Percentiles rank a stretch among this genome's conserved stretches.
These are phyloP conservation scores for Ptiloglossa arizonensis DNA, from an alignment of 1,140 invertebrate species.

Conservation along the genomic window DNA sequence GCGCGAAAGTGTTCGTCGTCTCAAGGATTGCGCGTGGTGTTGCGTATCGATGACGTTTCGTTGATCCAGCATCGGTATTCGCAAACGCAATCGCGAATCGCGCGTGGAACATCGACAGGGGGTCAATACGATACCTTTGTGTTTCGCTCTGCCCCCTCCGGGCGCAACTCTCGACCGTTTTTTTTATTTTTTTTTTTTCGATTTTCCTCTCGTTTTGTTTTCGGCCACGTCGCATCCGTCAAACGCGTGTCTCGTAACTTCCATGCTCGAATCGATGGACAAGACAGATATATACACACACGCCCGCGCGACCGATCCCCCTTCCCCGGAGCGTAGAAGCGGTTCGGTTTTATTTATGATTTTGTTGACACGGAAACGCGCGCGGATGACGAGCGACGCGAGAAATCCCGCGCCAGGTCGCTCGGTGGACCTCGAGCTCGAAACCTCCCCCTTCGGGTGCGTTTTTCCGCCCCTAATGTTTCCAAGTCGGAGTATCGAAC, in stretches of 20 bases:
- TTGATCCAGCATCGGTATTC: too few relatives aligned
- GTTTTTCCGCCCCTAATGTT: constrained; percentile 52
- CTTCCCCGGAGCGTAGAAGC: not conserved
- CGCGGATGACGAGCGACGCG: constrained; percentile 30
- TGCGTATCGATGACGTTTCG: too few relatives aligned
- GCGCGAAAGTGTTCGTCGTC: too few relatives aligned
- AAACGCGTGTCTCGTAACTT: constrained; percentile 48
- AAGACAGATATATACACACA: constrained; percentile 4
- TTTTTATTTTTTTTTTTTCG: not conserved
- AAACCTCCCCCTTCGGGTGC: too few relatives aligned
- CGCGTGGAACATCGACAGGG: constrained; percentile 41
- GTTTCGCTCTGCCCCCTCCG: constrained; percentile 5
- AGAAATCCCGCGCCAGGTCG: constrained; percentile 36
- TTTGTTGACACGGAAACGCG: constrained; percentile 46
- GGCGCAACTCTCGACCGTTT: not conserved
- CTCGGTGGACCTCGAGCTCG: too few relatives aligned
- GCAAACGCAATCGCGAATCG: constrained; percentile 28
- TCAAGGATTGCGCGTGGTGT: too few relatives aligned
- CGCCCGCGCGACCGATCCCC: too few relatives aligned
- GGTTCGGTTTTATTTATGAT: constrained; percentile 42
- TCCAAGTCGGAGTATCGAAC: constrained; percentile 22
- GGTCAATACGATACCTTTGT: constrained; percentile 36
- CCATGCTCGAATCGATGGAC: constrained; percentile 59
- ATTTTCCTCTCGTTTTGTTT: not conserved
- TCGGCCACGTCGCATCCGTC: constrained; percentile 24